phyloP scores from a whole-genome alignment of 2,888 invertebrate species.

The Psylliodes chrysocephalus region DNA sequence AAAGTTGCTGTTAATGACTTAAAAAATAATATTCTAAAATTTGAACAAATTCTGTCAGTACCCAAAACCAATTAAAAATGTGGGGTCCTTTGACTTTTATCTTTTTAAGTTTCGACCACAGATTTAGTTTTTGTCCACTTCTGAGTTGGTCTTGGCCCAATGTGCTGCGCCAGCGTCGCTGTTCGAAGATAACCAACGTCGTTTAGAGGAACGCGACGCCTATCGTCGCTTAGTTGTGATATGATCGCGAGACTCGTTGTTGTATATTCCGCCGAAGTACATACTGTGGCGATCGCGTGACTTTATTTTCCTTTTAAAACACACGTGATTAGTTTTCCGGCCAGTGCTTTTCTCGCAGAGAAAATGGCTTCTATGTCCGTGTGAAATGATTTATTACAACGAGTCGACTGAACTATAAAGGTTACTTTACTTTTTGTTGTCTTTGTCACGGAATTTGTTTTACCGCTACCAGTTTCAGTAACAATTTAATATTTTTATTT shows the following conservation, averaged over 20 bases:
- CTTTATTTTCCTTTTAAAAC: conserved; percentile 29
- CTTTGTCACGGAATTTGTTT: neutral
- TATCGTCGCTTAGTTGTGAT: conserved; percentile 24
- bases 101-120: no score
- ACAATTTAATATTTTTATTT: no score
- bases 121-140: no score
- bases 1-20: no score
- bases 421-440: neutral
- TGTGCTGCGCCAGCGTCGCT: conserved; percentile 30
- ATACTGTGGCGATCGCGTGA: conserved; percentile 21
- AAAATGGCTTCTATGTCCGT: conserved; percentile 2
- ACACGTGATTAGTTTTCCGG: conserved; percentile 39
- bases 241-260: conserved; percentile 10
- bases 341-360: neutral
- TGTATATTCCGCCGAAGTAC: conserved; percentile 1
- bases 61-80: no score
- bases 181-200: conserved; percentile 3
- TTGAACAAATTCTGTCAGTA: no score
- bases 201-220: conserved; percentile 14
- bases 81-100: no score
- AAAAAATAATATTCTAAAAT: no score
- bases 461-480: neutral
- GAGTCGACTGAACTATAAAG: neutral
- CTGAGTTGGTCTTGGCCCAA: no score
- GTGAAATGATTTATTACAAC: conserved; percentile 13